Conservation (phyloP, 2,797 vertebrate genomes). For the Enteromius paludinosus region DNA sequence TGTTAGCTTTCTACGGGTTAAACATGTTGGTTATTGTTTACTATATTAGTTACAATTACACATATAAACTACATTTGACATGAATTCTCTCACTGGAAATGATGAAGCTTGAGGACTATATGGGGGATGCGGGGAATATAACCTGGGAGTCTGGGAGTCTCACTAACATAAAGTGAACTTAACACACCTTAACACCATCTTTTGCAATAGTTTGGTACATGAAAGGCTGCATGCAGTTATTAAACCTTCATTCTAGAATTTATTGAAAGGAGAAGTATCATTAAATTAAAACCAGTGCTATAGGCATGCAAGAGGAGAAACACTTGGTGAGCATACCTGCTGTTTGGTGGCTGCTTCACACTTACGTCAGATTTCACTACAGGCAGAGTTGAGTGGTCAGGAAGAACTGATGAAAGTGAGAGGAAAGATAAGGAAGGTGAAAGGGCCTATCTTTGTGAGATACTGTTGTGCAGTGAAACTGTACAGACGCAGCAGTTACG, state of each 20-base stretch:
- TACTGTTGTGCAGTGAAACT: constrained; percentile 70
- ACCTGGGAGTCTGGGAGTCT: not conserved
- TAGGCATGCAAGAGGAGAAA: not conserved
- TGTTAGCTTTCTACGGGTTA: not conserved
- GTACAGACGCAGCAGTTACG: constrained; percentile 63
- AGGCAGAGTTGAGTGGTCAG: constrained; percentile 14
- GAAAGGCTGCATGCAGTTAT: constrained; percentile 16
- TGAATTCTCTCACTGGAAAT: constrained; percentile 20
- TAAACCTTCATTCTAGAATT: constrained; percentile 18
- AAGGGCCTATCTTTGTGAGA: constrained; percentile 59
- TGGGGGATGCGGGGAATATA: not conserved
- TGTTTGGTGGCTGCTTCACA: constrained; percentile 19
- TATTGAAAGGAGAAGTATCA: not conserved
- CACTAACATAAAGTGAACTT: constrained; percentile 6
- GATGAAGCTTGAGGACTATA: constrained; percentile 11
- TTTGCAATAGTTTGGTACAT: constrained; percentile 9
- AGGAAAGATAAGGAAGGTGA: constrained; percentile 35
- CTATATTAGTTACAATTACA: not conserved
- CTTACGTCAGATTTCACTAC: constrained; percentile 29
- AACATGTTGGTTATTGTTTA: not conserved
- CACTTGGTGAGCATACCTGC: not conserved
- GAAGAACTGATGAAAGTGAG: constrained; percentile 15
- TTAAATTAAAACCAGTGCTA: not conserved
- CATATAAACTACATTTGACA: not conserved
- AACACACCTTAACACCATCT: not conserved